Conservation (phyloP, 1,140 invertebrate genomes). For the Zaprionus camerounensis region DNA sequence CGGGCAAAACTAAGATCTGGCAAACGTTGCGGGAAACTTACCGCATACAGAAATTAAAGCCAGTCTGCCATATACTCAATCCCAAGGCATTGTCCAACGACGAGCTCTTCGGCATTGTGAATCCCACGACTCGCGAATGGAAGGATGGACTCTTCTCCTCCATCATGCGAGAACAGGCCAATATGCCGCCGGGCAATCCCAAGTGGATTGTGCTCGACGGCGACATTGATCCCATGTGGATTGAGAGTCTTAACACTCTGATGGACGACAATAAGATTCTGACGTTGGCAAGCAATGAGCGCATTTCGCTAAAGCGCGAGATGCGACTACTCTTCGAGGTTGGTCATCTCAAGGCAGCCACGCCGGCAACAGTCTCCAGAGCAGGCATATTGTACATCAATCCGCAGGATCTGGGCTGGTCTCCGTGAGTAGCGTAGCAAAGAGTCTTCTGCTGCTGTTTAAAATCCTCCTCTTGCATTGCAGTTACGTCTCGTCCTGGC, state of each 20-base stretch:
- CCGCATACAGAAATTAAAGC: slow-evolving; percentile 90
- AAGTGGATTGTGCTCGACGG: slow-evolving; percentile 99
- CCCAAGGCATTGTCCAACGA: slow-evolving; percentile 98
- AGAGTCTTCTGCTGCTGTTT: not conserved
- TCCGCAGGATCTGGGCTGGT: slow-evolving; percentile 98
- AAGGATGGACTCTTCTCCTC: slow-evolving; percentile 97
- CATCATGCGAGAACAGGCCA: slow-evolving; percentile 96
- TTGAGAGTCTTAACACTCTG: slow-evolving; percentile 95
- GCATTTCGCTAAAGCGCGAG: slow-evolving; percentile 94
- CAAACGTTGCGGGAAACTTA: slow-evolving; percentile 92
- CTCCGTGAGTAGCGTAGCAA: slow-evolving; percentile 90
- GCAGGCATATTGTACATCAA: slow-evolving; percentile 97
- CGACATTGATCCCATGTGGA: slow-evolving; percentile 99
- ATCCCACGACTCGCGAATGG: slow-evolving; percentile 97
- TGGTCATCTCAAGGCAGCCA: slow-evolving; percentile 95
- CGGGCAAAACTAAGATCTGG: slow-evolving; percentile 95
- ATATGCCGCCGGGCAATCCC: slow-evolving; percentile 89
- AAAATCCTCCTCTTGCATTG: not conserved
- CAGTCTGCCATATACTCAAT: slow-evolving; percentile 94
- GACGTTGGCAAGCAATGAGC: slow-evolving; percentile 96
- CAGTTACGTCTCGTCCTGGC: slow-evolving; percentile 95
- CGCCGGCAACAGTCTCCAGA: slow-evolving; percentile 97
- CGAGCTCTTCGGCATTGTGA: slow-evolving; percentile 97
- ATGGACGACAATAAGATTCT: slow-evolving; percentile 96
- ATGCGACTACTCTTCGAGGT: slow-evolving; percentile 98